A percentile compares a stretch with the other conserved stretches of the same genome.
Conservation (phyloP, 2,797 vertebrate species). For the Limosa lapponica region DNA sequence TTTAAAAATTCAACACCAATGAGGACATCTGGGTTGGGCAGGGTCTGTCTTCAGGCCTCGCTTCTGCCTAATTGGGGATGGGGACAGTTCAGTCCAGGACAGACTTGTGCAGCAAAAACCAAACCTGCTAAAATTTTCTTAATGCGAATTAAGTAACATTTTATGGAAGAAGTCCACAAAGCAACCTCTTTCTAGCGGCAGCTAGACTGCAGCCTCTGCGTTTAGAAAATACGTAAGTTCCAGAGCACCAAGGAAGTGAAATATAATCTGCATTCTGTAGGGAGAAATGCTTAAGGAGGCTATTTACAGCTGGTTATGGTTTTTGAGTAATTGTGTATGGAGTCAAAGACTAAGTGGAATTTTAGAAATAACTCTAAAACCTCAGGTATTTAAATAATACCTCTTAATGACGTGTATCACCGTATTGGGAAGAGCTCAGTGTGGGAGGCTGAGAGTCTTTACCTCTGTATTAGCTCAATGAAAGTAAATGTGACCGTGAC, state of each 20-base stretch:
- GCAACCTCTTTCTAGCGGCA: neutral
- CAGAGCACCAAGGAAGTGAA: neutral
- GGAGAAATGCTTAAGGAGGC: neutral
- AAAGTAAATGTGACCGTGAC: neutral
- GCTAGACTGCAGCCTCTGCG: neutral
- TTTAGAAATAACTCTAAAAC: neutral
- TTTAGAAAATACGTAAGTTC: neutral
- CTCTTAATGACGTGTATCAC: neutral
- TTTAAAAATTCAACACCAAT: neutral
- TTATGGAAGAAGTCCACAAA: neutral
- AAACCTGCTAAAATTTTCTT: neutral
- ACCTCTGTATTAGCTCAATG: too few species aligned
- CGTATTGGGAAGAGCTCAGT: neutral
- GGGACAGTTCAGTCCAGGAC: neutral
- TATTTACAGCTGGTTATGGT: neutral
- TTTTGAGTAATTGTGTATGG: neutral
- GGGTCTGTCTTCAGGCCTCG: neutral
- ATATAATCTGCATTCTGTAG: neutral
- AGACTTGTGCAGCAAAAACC: neutral
- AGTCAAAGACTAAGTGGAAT: neutral
- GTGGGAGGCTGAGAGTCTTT: neutral
- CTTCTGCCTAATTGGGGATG: fast-evolving
- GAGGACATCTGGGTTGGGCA: neutral
- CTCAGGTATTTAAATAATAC: neutral
- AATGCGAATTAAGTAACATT: neutral